Base-by-base conservation (phyloP, 2,888 invertebrate species). In the Phyto melanocephala region DNA sequence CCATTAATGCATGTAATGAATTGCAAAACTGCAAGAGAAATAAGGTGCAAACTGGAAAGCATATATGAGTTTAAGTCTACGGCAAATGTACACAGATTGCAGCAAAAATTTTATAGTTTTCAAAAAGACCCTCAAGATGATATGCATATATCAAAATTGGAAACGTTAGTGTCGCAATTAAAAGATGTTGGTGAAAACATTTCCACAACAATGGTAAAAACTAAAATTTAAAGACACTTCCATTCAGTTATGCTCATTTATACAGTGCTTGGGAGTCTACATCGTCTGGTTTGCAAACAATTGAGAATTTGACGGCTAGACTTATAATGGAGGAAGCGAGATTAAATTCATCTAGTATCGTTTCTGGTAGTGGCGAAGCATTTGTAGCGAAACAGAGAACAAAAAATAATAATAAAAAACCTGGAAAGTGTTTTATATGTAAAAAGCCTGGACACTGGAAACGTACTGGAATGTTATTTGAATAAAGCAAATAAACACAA, bases 21-120 rank as follows among this genome's bases (percentile, higher is more conserved):
- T 58, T 82, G 79, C 28, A 67, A 65, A 33, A 63, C 75, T 22
- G 60, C 75, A 17, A 71, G 60, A 22, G 52, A 79, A 47, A 82
- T 79, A 58, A 79, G 75, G 75, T 42, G 68, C 15, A 82, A 79
- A 54, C 50, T 79, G 7, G 62, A 82, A 40, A 60, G 58, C 45
- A 63, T 82, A 13, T 83, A 79, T 15, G 79, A 83, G 58, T 65
- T 60, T n/a, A 80, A 72, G 35, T 62, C 52, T 67, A 79, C 54
- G 24, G 62, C 75, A 1, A 82, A 60, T 45, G 63, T 81, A 1
- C 80, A 77, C 20, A 71, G 84, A 15, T 47, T 86, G 8, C 85
- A 84, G 52, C 84, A 85, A 65, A 68, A 78, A 70, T 85, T 86
- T 67, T 85, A 85, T 56, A 74, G 65, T 37, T 83, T 80, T 56